Evolutionary conservation across 2,888 invertebrate species (phyloP), one percentile per base, ranked within the genome.

Genomic region (Fragum sueziense): DNA sequence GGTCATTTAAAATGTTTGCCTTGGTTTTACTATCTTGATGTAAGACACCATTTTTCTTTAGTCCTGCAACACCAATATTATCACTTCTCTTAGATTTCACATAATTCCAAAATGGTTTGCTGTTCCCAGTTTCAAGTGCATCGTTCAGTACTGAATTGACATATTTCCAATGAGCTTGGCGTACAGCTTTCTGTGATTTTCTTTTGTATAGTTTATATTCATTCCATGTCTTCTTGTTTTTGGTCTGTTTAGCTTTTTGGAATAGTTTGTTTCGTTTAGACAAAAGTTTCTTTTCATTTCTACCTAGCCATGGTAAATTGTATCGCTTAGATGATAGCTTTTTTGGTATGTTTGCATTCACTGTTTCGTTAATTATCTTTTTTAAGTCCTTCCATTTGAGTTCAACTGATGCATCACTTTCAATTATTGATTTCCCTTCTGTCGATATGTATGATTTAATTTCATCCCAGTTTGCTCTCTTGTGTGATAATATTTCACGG

Each of bases 381-480:
- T 68, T 68, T n/a, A 68, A 68, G 3, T 20, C 9, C 3, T 22
- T 68, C 68, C 68, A 68, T 25, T 47, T 25, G 14, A 22, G 31
- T 6, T 80, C 37, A 17, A 11, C 54, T 41, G 11, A 14, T n/a
- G 3, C n/a, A 17, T 34, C n/a, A 3, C 34, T 65, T 7, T 65
- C n/a, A 33, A 7, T 33, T 65, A 33, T 6, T 11, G 3, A 2
- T 4, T 33, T 33, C n/a, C 20, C 6, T 31, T 33, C 33, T 34
- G 77, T 59, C 76, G 80, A 68, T 3, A 78, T 70, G 7, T 54
- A 37, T 47, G 25, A 31, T 17, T n/a, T n/a, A n/a, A 85, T 62
- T 25, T 27, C 51, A 25, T 73, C 74, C 80, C 80, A 82, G 29
- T 71, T 31, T 27, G 80, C 85, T 14, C 74, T 76, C 20, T 70